Base-by-base conservation (phyloP, 2,888 invertebrate species). In the Pycnomerus fuliginosus region DNA sequence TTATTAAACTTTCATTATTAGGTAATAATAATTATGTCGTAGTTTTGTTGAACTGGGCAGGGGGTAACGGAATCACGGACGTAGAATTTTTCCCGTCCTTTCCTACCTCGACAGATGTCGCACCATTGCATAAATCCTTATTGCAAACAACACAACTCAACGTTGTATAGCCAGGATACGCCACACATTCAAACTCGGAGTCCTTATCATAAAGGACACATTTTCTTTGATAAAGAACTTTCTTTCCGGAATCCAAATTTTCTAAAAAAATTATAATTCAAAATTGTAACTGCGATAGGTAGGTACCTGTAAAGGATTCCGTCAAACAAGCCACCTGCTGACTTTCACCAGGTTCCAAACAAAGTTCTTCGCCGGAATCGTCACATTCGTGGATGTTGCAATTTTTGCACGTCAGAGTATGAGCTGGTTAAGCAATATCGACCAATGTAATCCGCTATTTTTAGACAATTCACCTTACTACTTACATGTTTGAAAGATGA, bases 341-440 rank as follows among this genome's bases (percentile, higher is more conserved):
- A 16, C n/a, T n/a, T 12, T 47, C 43, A 14, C 43, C 47, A 5
- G 47, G 47, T 14, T 43, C 47, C 3, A 43, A 14, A 38, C 47
- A 47, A 14, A 16, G n/a, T 30, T 43, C 43, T n/a, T 30, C 39
- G 12, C 12, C 13, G n/a, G 27, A 11, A 1, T 36, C 31, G 7
- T 37, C 31, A 23, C 47, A 47, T 5, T 47, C 28, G 8, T 28
- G 11, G 16, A 47, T 13, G 25, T 39, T 44, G 13, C 47, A 47
- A 5, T 43, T 15, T 20, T 42, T 36, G 13, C 46, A 46, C 7
- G 37, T 32, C 11, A 46, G 34, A 3, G 33, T 17, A n/a, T n/a
- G n/a, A n/a, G n/a, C n/a, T n/a, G n/a, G n/a, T n/a, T n/a, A n/a
- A n/a, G n/a, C n/a, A n/a, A n/a, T n/a, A n/a, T n/a, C n/a, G n/a